Evolutionary conservation across 2,113 vertebrate genomes (phyloP), one percentile per base, ranked within the genome.

Genomic region (Cygnus atratus): DNA sequence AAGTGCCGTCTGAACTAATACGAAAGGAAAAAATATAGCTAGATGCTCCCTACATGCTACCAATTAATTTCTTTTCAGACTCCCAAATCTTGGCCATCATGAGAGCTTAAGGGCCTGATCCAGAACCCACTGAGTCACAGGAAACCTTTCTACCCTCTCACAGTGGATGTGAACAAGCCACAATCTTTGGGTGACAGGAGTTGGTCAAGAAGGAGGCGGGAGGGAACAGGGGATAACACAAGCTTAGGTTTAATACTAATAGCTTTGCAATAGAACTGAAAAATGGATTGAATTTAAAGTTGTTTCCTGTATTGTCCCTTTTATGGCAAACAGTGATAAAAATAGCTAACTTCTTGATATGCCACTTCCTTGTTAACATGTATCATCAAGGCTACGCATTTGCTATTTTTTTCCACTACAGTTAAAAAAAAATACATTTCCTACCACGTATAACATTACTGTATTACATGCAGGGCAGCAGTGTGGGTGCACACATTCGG

Each of bases 171-270:
- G 37, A 50, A 26, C 35, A 24, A 26, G 37, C 61, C 61, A 15
- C 24, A 15, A 0, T 0, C 13, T 7, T 24, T 16, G 18, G 50
- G 54, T 77, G 74, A 50, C 25, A 50, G 35, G 20, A 20, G 19
- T 2, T 0, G 1, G 75, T 71, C 35, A 75, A 46, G 37, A 48
- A 33, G 1, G 1, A 33, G 54, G 28, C 9, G 9, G 26, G 2
- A 19, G 11, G 15, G 6, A 65, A 50, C 18, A 73, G 25, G 13
- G 26, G 39, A n/a, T 31, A 83, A 29, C 3, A 9, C 14, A 33
- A 39, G 8, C 9, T 77, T 91, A 3, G 1, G 46, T 78, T 70
- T 65, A 75, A 18, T 31, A 48, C 31, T 63, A 76, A 24, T 35
- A 81, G 25, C n/a, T 54, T 20, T 4, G 48, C 10, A 29, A n/a